Base-by-base conservation (phyloP, 1,140 invertebrate genomes). In the Amyelois transitella region DNA sequence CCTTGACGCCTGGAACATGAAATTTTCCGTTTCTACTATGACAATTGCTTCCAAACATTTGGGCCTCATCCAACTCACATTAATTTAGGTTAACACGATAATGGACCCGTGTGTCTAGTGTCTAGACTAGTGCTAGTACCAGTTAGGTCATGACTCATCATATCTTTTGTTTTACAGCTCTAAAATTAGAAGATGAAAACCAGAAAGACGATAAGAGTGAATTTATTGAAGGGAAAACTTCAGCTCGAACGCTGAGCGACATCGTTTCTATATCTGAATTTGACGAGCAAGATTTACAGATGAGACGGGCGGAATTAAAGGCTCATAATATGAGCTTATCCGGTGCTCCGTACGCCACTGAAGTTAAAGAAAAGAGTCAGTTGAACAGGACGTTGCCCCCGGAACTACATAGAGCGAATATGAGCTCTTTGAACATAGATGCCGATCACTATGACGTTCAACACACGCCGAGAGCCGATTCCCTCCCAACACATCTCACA, bases 251-350 rank as follows among this genome's bases (percentile, higher is more conserved):
- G 0, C 77, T 94, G 0, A 93, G 92, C 66, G 93, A 93, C 60
- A 93, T 94, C 50, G 79, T 93, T 2, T 93, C 92, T 0, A 92
- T 94, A 77, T 92, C 92, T 0, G 92, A 94, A 53, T 93, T 90
- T 51, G 92, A 93, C 45, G 92, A 93, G 51, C 89, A 90, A 53
- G 90, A 91, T 63, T 68, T 90, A 8, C 88, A 89, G 44, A 84
- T 90, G 63, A 76, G 90, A 18, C 87, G 86, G 18, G 70, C 81
- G 25, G 66, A 90, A 63, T 48, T 82, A 2, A 86, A 77, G 63
- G 69, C 62, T 6, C 86, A 78, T 4, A 86, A 81, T 19, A 55
- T 64, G 5, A 85, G 74, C 52, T 43, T 80, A 1, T 53, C 64
- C 0, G 73, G 63, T 17, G 65, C 63, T 0, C 71, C 62, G 6